A percentile compares a stretch with the other conserved stretches of the same genome.
Evolutionary conservation across 1,140 invertebrate species (phyloP).

Genomic region (Brachionus angularis): DNA sequence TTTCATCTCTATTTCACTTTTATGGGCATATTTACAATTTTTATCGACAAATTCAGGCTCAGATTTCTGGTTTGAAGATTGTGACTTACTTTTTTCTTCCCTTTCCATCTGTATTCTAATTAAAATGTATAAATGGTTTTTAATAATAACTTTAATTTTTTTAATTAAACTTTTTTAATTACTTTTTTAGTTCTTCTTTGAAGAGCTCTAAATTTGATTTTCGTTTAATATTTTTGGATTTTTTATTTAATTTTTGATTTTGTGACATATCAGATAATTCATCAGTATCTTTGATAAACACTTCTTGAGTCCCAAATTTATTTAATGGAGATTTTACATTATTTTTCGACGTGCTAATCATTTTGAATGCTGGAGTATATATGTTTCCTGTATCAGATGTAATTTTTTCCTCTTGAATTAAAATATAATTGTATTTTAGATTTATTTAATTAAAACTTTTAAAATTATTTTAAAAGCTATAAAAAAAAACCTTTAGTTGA

Average conservation of each 20-base stretch:
- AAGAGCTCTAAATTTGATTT: constrained; percentile 95
- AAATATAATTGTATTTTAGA: neutral
- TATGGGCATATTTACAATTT: neutral
- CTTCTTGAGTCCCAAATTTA: too few relatives aligned
- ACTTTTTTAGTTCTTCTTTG: constrained; percentile 68
- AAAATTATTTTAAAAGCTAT: constrained; percentile 40
- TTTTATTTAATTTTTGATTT: constrained; percentile 67
- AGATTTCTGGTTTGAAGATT: neutral
- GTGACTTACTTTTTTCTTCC: neutral
- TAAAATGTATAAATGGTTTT: constrained; percentile 21
- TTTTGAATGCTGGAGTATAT: constrained; percentile 63
- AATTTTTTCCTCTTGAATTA: neutral
- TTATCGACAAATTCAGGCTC: neutral
- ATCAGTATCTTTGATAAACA: constrained; percentile 29
- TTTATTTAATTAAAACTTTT: constrained; percentile 13
- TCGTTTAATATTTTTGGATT: constrained; percentile 74
- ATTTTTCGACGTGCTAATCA: constrained; percentile 14
- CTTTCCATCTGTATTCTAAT: constrained; percentile 45
- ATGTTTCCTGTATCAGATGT: constrained; percentile 66
- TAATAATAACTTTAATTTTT: neutral
- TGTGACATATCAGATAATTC: constrained; percentile 27
- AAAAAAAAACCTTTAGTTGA: constrained; percentile 42
- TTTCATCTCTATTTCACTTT: too few relatives aligned
- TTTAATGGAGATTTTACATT: constrained; percentile 58
- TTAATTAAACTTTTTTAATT: neutral